Evolutionary conservation across 2,888 invertebrate species (phyloP).

Genomic region (Harpalus rufipes): DNA sequence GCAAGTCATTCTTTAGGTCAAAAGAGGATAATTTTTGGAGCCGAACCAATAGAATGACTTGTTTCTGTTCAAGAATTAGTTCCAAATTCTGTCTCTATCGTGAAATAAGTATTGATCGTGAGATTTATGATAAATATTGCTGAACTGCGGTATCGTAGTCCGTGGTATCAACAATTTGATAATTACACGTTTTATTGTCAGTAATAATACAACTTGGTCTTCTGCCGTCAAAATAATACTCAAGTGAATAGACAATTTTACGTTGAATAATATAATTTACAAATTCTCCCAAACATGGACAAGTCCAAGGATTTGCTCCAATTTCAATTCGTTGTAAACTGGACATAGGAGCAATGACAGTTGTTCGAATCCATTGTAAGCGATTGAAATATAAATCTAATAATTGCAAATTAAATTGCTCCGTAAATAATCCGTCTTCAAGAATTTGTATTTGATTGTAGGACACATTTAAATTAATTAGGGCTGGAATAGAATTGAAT

Average conservation of each 20-base stretch:
- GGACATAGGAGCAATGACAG: background rate
- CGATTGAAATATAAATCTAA: constrained; percentile 18
- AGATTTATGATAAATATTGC: constrained; percentile 27
- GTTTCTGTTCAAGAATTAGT: too few species aligned
- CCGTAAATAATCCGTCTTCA: background rate
- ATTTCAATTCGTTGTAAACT: constrained; percentile 15
- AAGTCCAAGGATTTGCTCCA: constrained; percentile 32
- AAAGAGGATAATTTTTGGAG: too few species aligned
- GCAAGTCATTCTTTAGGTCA: too few species aligned
- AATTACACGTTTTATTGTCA: background rate
- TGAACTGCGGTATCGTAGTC: background rate
- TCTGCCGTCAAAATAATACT: constrained; percentile 17
- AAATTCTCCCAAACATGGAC: constrained; percentile 17
- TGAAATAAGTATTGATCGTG: too few species aligned
- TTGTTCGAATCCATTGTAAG: constrained; percentile 8
- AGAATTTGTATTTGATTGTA: constrained; percentile 7
- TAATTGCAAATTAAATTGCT: background rate
- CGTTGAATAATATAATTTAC: background rate
- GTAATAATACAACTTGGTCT: constrained; percentile 28
- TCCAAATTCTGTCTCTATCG: too few species aligned
- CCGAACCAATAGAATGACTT: too few species aligned
- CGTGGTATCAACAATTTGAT: constrained; percentile 20
- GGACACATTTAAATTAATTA: constrained; percentile 9
- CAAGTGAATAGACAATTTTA: background rate
- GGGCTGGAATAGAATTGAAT: background rate